Evolutionary conservation across 2,113 vertebrate species (phyloP).

Genomic region (Heterochromis multidens): DNA sequence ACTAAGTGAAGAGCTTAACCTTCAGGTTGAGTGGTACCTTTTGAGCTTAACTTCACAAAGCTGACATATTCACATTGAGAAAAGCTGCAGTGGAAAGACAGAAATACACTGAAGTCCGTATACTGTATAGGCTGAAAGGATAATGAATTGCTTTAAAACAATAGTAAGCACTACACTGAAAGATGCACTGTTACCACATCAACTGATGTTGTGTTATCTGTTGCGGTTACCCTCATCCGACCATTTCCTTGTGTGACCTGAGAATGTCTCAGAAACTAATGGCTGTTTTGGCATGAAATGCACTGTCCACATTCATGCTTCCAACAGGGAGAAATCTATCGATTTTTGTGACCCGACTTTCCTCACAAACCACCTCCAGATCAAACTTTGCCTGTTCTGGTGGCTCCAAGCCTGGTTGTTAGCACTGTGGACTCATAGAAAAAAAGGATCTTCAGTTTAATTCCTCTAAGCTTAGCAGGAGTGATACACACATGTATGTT

Average conservation of each 20-base stretch:
- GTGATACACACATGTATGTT: background rate
- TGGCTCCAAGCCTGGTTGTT: slow-evolving; percentile 40
- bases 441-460: slow-evolving; percentile 9
- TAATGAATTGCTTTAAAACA: background rate
- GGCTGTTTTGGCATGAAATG: slow-evolving; percentile 28
- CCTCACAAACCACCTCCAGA: slow-evolving; percentile 34
- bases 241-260: background rate
- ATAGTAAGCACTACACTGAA: background rate
- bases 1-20: slow-evolving; percentile 56
- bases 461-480: background rate
- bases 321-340: slow-evolving; percentile 29
- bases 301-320: slow-evolving; percentile 21
- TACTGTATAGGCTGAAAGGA: background rate
- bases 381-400: slow-evolving; percentile 10
- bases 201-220: background rate
- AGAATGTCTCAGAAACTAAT: slow-evolving; percentile 2
- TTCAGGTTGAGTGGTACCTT: slow-evolving; percentile 22
- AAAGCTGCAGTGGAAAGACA: background rate
- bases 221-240: background rate
- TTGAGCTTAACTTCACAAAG: slow-evolving; percentile 30
- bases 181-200: background rate
- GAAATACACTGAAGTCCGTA: background rate
- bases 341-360: slow-evolving; percentile 39
- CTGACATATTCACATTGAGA: slow-evolving; percentile 13
- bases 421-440: slow-evolving; percentile 7